These are phyloP conservation scores for Tenebrosternarchus preto DNA, from an alignment of 2,113 vertebrate genomes.

Conservation along the genomic window DNA sequence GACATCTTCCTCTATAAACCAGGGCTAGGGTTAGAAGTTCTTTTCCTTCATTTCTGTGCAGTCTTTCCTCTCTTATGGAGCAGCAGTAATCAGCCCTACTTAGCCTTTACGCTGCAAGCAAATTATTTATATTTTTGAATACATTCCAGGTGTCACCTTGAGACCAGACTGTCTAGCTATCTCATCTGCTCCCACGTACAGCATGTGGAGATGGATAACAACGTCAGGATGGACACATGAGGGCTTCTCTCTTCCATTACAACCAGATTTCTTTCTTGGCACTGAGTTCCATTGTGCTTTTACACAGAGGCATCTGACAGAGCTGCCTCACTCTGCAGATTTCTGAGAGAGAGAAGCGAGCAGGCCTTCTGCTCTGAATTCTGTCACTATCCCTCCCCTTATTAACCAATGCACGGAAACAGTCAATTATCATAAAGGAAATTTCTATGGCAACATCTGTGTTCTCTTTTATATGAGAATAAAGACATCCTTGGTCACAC, in stretches of 20 bases:
- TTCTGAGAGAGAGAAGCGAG: conserved; percentile 15
- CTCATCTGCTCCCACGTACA: conserved; percentile 21
- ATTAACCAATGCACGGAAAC: conserved; percentile 27
- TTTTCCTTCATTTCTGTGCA: too few relatives aligned
- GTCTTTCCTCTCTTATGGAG: too few relatives aligned
- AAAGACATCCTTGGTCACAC: conserved; percentile 17
- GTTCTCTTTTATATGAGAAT: conserved; percentile 31
- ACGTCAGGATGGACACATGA: conserved; percentile 14
- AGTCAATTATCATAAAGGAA: conserved; percentile 39
- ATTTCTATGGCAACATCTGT: conserved; percentile 43
- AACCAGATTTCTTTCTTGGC: conserved; percentile 41
- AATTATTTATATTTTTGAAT: neutral
- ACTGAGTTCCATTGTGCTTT: neutral
- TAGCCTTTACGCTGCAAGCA: too few relatives aligned
- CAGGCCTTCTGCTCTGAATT: conserved; percentile 41
- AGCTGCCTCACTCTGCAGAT: conserved; percentile 26
- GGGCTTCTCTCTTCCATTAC: conserved; percentile 27
- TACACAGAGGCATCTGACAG: conserved; percentile 36
- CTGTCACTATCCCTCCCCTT: conserved; percentile 27
- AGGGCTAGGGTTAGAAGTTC: too few relatives aligned
- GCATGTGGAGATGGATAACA: conserved; percentile 17
- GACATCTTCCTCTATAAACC: too few relatives aligned
- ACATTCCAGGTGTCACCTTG: neutral
- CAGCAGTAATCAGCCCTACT: too few relatives aligned
- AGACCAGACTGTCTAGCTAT: conserved; percentile 6